These are phyloP conservation scores for Callocephalon fimbriatum DNA, from an alignment of 2,113 vertebrate genomes.

Conservation along the genomic window DNA sequence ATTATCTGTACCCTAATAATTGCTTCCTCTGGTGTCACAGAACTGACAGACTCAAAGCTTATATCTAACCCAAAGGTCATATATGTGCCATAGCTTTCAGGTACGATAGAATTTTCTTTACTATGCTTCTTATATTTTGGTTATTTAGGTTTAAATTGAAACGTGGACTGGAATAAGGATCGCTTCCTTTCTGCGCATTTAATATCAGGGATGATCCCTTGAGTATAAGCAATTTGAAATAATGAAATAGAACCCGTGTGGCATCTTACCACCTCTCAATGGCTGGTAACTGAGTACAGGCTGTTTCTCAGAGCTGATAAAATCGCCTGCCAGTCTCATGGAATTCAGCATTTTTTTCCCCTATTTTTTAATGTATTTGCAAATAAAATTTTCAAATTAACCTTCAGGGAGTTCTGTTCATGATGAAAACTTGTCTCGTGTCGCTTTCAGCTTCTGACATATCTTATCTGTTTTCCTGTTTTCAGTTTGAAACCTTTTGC, in stretches of 20 bases:
- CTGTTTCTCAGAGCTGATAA: background rate
- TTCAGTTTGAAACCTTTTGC: background rate
- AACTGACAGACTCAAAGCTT: background rate
- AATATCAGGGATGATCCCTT: background rate
- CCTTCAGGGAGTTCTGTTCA: background rate
- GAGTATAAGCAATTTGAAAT: background rate
- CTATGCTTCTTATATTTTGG: background rate
- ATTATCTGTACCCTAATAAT: background rate
- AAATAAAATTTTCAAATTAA: background rate
- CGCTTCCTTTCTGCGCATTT: background rate
- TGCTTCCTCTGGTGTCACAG: background rate
- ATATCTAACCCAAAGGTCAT: background rate
- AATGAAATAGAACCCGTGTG: background rate
- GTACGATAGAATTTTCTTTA: background rate
- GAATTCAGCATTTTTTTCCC: background rate
- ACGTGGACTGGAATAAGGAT: background rate
- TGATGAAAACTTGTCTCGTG: background rate
- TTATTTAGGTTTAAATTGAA: background rate
- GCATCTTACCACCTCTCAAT: background rate
- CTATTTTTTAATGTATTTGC: background rate
- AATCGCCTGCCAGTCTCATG: background rate
- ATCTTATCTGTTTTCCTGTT: conserved; percentile 29
- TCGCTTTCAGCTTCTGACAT: background rate
- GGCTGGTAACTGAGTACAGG: background rate
- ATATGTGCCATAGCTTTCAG: background rate